A percentile compares a stretch with the other conserved stretches of the same genome.
These are phyloP conservation scores for Byasa hedistus DNA, from an alignment of 2,888 invertebrate species.

Conservation along the genomic window DNA sequence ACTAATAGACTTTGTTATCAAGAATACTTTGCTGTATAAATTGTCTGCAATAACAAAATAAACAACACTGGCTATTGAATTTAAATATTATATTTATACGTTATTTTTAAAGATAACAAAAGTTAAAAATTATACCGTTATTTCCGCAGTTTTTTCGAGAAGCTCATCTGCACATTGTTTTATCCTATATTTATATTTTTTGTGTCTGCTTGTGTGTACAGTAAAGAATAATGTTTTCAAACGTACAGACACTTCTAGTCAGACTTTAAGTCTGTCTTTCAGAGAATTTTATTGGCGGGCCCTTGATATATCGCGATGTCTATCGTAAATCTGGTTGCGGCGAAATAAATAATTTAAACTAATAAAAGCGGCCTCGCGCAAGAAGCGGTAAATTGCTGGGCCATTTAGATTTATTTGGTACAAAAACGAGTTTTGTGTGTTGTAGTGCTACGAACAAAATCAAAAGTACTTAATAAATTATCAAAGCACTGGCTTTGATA, in stretches of 20 bases:
- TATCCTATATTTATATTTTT: no score
- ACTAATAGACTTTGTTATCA: no score
- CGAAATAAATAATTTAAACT: conserved; percentile 79
- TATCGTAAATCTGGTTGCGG: conserved; percentile 77
- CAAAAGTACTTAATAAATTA: conserved; percentile 15
- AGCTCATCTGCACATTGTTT: no score
- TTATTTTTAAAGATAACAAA: no score
- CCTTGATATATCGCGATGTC: conserved; percentile 72
- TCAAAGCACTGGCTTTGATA: conserved; percentile 1
- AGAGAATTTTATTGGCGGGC: conserved; percentile 70
- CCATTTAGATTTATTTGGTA: conserved; percentile 35
- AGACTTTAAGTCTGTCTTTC: conserved; percentile 38
- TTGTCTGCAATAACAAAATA: no score
- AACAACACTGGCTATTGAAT: no score
- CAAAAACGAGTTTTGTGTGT: conserved; percentile 23
- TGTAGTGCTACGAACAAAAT: not conserved
- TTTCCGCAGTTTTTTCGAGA: no score
- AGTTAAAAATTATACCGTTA: no score
- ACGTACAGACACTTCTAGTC: conserved; percentile 29
- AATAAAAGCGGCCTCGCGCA: conserved; percentile 60
- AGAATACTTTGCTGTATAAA: no score
- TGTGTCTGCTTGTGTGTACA: no score
- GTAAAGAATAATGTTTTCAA: no score
- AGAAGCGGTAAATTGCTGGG: conserved; percentile 37
- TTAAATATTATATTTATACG: no score